phyloP scores from a whole-genome alignment of 2,797 vertebrate genomes.

The Enoplosus armatus region DNA sequence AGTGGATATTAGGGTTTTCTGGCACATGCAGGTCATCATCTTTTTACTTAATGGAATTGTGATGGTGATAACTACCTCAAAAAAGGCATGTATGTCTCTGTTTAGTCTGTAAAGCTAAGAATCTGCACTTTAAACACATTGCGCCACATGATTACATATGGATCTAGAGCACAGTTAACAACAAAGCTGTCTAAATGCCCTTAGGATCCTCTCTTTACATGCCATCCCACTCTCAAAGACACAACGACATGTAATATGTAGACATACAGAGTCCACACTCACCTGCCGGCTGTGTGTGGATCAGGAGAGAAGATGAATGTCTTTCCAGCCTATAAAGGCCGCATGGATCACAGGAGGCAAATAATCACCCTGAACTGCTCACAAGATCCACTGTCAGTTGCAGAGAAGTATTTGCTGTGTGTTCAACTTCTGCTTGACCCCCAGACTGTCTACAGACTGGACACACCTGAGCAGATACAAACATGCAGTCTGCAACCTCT shows the following conservation, averaged over 20 bases:
- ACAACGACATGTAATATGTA: background rate
- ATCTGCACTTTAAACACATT: conserved; percentile 5
- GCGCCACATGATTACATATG: background rate
- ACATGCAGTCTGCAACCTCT: conserved; percentile 35
- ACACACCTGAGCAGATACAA: conserved; percentile 61
- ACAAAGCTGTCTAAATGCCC: background rate
- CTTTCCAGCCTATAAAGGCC: conserved; percentile 47
- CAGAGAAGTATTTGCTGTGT: background rate
- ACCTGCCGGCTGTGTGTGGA: conserved; percentile 65
- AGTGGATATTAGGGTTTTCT: background rate
- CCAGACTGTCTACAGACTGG: conserved; percentile 23
- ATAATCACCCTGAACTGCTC: conserved; percentile 17
- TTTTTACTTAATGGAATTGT: background rate
- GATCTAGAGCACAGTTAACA: background rate
- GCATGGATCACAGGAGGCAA: conserved; percentile 52
- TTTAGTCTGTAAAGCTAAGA: background rate
- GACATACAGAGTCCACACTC: conserved; percentile 49
- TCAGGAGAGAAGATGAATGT: conserved; percentile 41
- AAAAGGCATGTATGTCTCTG: background rate
- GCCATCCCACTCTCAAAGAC: background rate
- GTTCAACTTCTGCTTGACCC: conserved; percentile 28
- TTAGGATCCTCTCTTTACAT: background rate
- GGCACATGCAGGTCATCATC: background rate
- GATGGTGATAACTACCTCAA: background rate
- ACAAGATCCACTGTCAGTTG: conserved; percentile 33